A percentile compares a stretch with the other conserved stretches of the same genome.
These are phyloP conservation scores for Tanytarsus gracilentus DNA, from an alignment of 2,888 invertebrate species.

Conservation along the genomic window DNA sequence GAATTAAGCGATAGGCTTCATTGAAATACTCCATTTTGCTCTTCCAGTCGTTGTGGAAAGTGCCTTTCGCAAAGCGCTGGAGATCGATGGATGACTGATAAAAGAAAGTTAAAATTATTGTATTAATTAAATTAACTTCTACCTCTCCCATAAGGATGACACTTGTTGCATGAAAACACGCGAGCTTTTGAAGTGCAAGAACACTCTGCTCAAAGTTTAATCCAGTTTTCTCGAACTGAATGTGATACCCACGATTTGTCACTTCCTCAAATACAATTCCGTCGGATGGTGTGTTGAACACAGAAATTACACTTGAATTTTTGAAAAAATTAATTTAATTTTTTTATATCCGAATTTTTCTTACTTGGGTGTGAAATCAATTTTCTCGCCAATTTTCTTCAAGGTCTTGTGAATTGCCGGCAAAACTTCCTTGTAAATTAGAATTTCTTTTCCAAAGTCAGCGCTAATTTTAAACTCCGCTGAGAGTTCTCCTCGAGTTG, in stretches of 20 bases:
- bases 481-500: slow-evolving; percentile 27
- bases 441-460: slow-evolving; percentile 30
- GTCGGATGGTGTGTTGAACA: slow-evolving; percentile 28
- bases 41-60: slow-evolving; percentile 29
- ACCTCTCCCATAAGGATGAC: slow-evolving; percentile 29
- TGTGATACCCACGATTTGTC: slow-evolving; percentile 27
- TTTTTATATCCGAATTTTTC: background rate
- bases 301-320: slow-evolving; percentile 21
- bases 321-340: background rate
- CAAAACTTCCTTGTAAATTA: slow-evolving; percentile 27
- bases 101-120: background rate
- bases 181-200: slow-evolving; percentile 30
- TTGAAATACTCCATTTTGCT: slow-evolving; percentile 28
- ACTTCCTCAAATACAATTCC: slow-evolving; percentile 30
- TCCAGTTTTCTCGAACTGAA: slow-evolving; percentile 25
- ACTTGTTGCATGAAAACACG: slow-evolving; percentile 30
- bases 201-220: slow-evolving; percentile 29
- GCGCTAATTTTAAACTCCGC: slow-evolving; percentile 29
- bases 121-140: background rate
- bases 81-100: slow-evolving; percentile 11
- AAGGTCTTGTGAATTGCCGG: slow-evolving; percentile 23
- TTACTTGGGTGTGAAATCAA: slow-evolving; percentile 31
- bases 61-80: slow-evolving; percentile 26
- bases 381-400: slow-evolving; percentile 29
- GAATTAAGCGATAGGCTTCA: slow-evolving; percentile 27